Base-by-base conservation (phyloP, 1,140 invertebrate genomes). In the Proctacanthus coquilletti region DNA sequence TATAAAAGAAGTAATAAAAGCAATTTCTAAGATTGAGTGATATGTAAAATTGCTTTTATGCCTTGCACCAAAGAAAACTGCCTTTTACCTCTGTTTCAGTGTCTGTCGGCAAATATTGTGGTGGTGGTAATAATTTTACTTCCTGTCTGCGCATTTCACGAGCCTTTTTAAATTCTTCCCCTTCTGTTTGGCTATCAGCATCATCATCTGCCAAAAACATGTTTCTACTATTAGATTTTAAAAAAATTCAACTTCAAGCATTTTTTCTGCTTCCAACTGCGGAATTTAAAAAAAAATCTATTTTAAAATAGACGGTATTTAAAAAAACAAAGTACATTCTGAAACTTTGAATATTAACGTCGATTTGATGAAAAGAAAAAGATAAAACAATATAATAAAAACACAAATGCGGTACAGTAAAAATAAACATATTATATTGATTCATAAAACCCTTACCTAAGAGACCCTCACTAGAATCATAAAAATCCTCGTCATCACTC, bases 71-170 rank as follows among this genome's bases (percentile, higher is more conserved):
- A 38, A 5, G 23, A 9, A 34, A n/a, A 17, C n/a, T 19, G 9
- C 8, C 8, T n/a, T 11, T 47, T 67, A 82, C 78, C 77, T 82
- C 78, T 44, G 78, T 82, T 61, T 82, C 78, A 10, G 77, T 76
- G 41, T 80, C 77, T 31, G 76, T 74, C 45, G 75, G 68, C 23
- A 69, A 64, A 39, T 66, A 66, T 11, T 63, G 60, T 10, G 65
- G 62, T 32, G 74, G 65, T 32, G 74, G 70, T 52, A 76, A 66
- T 21, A 79, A 60, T 45, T 71, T 70, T 11, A 80, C 74, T 60
- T 80, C 77, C 52, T 74, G 65, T 43, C 72, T 74, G 11, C 77
- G 62, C 21, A 75, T 52, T 47, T 80, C 77, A 3, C 75, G 61
- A 2, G 71, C 63, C 27, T 64, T 73, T 20, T 69, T 66, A 11